Conservation (phyloP, 2,113 vertebrate genomes). For the Acrocephalus kingi region DNA sequence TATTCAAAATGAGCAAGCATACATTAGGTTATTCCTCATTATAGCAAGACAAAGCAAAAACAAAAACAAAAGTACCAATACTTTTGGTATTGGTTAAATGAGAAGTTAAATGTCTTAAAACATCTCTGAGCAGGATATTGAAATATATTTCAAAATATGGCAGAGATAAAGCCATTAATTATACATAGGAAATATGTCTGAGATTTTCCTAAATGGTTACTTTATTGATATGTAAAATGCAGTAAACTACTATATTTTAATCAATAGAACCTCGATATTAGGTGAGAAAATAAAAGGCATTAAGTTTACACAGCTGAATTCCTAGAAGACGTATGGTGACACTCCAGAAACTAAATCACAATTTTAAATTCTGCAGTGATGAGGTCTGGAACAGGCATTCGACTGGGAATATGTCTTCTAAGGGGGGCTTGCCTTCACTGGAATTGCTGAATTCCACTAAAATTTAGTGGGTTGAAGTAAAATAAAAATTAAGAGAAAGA, state of each 20-base stretch:
- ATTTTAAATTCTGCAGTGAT: not conserved
- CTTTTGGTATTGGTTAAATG: no score
- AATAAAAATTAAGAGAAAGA: not conserved
- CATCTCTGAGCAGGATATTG: not conserved
- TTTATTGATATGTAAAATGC: not conserved
- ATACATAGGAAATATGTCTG: not conserved
- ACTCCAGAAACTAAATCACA: not conserved
- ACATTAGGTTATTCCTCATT: not conserved
- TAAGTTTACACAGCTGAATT: not conserved
- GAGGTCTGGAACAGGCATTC: not conserved
- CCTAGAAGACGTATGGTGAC: not conserved
- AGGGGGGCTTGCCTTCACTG: fast-evolving
- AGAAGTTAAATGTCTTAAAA: not conserved
- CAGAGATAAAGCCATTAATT: not conserved
- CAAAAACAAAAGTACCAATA: not conserved
- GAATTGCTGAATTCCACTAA: not conserved
- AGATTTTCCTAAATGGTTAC: not conserved
- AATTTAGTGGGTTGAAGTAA: not conserved
- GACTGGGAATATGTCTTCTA: not conserved
- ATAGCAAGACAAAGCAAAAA: not conserved
- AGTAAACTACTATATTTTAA: not conserved
- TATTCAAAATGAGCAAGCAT: not conserved
- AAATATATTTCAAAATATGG: not conserved
- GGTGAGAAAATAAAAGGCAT: not conserved
- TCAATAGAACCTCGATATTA: not conserved